Evolutionary conservation across 2,888 invertebrate species (phyloP).

Genomic region (Nomada flava): DNA sequence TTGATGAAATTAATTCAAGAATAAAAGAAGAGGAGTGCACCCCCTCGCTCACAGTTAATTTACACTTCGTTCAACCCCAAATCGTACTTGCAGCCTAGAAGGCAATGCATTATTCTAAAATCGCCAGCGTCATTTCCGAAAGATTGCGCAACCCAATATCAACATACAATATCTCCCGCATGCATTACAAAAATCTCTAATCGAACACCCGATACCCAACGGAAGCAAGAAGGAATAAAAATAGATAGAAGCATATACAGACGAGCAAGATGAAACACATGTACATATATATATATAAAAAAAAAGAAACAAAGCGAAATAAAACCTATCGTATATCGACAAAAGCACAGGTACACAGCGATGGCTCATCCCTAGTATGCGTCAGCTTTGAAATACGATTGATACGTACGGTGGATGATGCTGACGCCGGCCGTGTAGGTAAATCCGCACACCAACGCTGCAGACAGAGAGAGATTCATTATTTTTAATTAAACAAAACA

Average conservation of each 20-base stretch:
- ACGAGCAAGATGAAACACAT: not conserved
- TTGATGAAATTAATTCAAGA: too few species aligned
- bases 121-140: not conserved
- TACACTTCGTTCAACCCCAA: too few species aligned
- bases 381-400: constrained; percentile 59
- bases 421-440: constrained; percentile 25
- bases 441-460: constrained; percentile 41
- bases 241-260: not conserved
- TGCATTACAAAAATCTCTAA: constrained; percentile 7
- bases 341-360: constrained; percentile 69
- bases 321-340: constrained; percentile 69
- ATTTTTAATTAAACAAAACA: constrained; percentile 79
- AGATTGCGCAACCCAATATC: not conserved
- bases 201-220: too few species aligned
- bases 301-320: constrained; percentile 33
- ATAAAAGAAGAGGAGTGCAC: too few species aligned
- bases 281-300: constrained; percentile 17
- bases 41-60: too few species aligned
- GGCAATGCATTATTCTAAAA: too few species aligned
- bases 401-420: constrained; percentile 33
- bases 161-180: not conserved
- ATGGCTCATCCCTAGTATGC: constrained; percentile 49
- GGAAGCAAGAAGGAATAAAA: not conserved
- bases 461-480: constrained; percentile 71
- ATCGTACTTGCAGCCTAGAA: too few species aligned